These are phyloP conservation scores for Bombus turneri DNA, from an alignment of 1,140 invertebrate genomes.

Conservation along the genomic window DNA sequence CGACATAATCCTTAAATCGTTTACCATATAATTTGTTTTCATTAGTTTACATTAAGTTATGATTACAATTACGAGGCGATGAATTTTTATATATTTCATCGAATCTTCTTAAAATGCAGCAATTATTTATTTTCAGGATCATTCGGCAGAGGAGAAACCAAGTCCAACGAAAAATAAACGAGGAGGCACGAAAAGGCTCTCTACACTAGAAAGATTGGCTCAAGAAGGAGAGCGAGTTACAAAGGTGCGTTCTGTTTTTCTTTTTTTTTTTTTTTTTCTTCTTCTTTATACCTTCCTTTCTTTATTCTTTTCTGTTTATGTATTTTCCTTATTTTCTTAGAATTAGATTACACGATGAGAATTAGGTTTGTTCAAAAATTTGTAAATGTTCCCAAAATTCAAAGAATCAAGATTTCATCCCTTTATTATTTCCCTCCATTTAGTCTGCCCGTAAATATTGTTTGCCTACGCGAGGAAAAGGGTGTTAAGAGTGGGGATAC, in stretches of 20 bases:
- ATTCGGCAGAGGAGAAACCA: constrained; percentile 77
- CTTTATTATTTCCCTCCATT: constrained; percentile 62
- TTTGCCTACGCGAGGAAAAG: constrained; percentile 55
- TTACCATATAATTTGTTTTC: background rate
- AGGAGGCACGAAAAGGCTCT: constrained; percentile 79
- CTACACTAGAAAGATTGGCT: constrained; percentile 81
- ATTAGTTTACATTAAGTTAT: background rate
- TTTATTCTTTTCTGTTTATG: background rate
- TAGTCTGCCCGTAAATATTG: constrained; percentile 65
- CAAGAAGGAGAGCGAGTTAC: constrained; percentile 82
- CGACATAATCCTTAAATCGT: constrained; percentile 41
- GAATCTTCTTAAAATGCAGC: background rate
- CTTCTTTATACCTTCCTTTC: background rate
- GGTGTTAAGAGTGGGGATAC: constrained; percentile 39
- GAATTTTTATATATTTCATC: background rate
- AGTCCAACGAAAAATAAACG: constrained; percentile 80
- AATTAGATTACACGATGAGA: background rate
- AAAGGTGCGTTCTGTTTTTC: constrained; percentile 74
- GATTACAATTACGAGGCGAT: background rate
- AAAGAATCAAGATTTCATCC: constrained; percentile 3
- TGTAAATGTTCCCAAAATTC: constrained; percentile 35
- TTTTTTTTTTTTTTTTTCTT: constrained; percentile 2
- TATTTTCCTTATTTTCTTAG: background rate
- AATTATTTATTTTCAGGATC: constrained; percentile 73
- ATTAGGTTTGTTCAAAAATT: constrained; percentile 2